Base-by-base conservation (phyloP, 2,113 vertebrate genomes). In the Chionodraco myersi region DNA sequence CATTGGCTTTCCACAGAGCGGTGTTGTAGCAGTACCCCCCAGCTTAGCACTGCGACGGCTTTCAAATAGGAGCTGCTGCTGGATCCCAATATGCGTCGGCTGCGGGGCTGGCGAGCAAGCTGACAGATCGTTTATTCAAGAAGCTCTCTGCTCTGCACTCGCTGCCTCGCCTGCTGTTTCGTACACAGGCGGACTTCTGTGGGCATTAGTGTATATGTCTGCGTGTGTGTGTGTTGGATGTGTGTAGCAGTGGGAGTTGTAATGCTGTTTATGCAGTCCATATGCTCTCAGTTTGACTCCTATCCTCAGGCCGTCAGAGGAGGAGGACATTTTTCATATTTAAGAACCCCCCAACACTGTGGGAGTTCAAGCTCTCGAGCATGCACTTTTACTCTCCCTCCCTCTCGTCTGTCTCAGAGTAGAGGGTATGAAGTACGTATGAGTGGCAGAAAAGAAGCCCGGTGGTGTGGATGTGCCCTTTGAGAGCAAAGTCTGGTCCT, bases 401-500 rank as follows among this genome's bases (percentile, higher is more conserved):
- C 8, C 41, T 18, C 66, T 56, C 18, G 49, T 73, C 74, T 74
- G 52, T 48, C 61, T 81, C 72, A 13, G 82, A 79, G 91, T 75
- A 86, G 89, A 79, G 73, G 82, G 78, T 72, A 93, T 94, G 89
- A 92, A 94, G 93, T 89, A 92, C 57, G 72, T 79, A 93, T 92
- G 86, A 93, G 84, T 13, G 84, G 80, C 63, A 77, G 77, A 68
- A 69, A 85, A 65, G 74, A 74, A 78, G 75, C 80, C 66, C 34
- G 64, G 75, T 80, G 21, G 53, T 82, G 49, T 88, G 74, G 72
- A 92, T 67, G 65, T 80, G 86, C 59, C 88, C 80, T 91, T 88
- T 68, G 90, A 94, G 91, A 92, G 92, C 90, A 94, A 89, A 93
- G 87, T 85, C 86, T 72, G 92, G 92, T 93, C 79, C 76, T 80